A percentile compares a stretch with the other conserved stretches of the same genome.
Evolutionary conservation across 2,113 vertebrate genomes (phyloP).

Genomic region (Charadrius vociferus): DNA sequence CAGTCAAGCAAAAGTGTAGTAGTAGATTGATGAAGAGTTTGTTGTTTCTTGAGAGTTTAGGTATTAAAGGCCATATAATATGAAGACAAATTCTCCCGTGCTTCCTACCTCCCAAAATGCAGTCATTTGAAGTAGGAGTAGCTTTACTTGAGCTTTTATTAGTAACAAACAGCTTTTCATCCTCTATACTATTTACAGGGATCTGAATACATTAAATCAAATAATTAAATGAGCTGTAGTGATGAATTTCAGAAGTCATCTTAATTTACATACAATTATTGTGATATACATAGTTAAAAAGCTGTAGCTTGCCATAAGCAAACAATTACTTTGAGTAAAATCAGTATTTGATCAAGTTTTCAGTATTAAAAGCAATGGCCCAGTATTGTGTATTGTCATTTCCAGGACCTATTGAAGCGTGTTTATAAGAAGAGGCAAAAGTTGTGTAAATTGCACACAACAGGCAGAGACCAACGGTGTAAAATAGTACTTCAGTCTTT

Average conservation of each 20-base stretch:
- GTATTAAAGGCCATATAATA: neutral
- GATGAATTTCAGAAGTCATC: slow-evolving; percentile 10
- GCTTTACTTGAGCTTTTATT: neutral
- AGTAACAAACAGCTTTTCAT: neutral
- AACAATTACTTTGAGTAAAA: neutral
- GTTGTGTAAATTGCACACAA: neutral
- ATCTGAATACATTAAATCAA: neutral
- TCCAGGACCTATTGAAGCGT: neutral
- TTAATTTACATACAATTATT: slow-evolving; percentile 40
- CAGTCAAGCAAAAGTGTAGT: neutral
- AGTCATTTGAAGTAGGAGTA: neutral
- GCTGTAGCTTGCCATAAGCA: neutral
- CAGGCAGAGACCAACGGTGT: neutral
- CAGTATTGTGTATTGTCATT: neutral
- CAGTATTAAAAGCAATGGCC: neutral
- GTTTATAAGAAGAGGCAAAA: neutral
- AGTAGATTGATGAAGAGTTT: neutral
- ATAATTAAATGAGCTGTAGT: neutral
- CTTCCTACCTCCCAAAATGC: neutral
- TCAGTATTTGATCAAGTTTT: slow-evolving; percentile 6
- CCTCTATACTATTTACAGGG: neutral
- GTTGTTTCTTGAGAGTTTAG: neutral
- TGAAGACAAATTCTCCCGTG: no score
- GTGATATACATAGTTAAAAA: slow-evolving; percentile 32
- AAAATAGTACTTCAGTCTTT: neutral